Evolutionary conservation across 1,140 invertebrate genomes (phyloP), one percentile per base, ranked within the genome.

Genomic region (Anoplolepis gracilipes): DNA sequence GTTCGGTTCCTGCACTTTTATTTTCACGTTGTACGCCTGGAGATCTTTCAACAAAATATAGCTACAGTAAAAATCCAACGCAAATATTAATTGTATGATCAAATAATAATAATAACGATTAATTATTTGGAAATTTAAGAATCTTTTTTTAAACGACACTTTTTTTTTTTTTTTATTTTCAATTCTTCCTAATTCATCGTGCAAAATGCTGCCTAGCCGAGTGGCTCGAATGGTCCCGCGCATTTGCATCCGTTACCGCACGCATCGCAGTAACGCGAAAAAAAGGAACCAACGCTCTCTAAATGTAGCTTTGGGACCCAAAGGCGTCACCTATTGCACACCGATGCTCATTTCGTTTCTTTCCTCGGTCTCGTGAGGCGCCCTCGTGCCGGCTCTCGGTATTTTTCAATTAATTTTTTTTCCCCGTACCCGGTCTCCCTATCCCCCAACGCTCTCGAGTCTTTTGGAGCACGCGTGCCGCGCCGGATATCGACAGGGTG

Each of bases 351-450:
- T 85, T 76, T 79, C 61, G 25, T 49, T 78, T 85, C 59, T 85
- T 77, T 65, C 61, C 78, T 2, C 25, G 49, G 79, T 86, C 59
- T 61, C 84, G 61, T 61, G 62, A 81, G 67, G 53, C 67, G 28
- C 67, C 65, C 67, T 72, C 78, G 61, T 59, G 39, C 25, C 73
- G 61, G 33, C 46, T 39, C 49, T 33, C 84, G 93, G 90, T 91
- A 93, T 93, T 93, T 93, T 92, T 92, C 91, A 93, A 93, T 94
- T 94, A 94, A 93, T 92, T 94, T 94, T 93, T 90, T 92, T 93
- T 85, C 70, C 53, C 28, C 22, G 6, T 55, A 61, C 28, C n/a
- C 70, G 39, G 13, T 25, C 13, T 16, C 16, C 4, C 16, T 10
- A 4, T 49, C 3, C 46, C 46, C 36, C 28, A 22, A 36, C n/a